Conservation (phyloP, 23 tunicate species). For the Trididemnum miniatum region DNA sequence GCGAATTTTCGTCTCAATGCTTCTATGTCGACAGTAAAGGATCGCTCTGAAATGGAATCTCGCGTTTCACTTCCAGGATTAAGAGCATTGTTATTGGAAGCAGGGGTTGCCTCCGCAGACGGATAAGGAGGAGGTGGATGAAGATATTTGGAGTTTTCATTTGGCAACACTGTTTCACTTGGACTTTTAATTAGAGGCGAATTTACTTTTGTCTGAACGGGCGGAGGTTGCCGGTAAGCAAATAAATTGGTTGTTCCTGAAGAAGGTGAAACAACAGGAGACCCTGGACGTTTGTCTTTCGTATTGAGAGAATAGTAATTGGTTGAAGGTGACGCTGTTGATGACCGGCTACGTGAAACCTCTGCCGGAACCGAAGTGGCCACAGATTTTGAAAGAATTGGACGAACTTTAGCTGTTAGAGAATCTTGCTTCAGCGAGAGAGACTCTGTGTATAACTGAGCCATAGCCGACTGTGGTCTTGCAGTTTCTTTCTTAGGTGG, state of each 20-base stretch:
- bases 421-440: slow-evolving; percentile 41
- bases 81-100: background rate
- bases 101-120: slow-evolving; percentile 2
- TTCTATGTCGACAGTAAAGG: slow-evolving; percentile 59
- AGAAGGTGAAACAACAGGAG: background rate
- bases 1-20: slow-evolving; percentile 82
- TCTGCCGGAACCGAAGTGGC: background rate
- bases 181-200: slow-evolving; percentile 4
- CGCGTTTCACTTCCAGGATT: background rate
- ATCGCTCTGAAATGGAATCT: slow-evolving; percentile 35
- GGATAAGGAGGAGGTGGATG: slow-evolving; percentile 78
- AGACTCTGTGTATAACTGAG: slow-evolving; percentile 53
- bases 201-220: background rate
- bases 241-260: slow-evolving; percentile 48
- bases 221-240: slow-evolving; percentile 78
- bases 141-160: slow-evolving; percentile 54
- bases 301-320: slow-evolving; percentile 14
- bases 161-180: slow-evolving; percentile 54
- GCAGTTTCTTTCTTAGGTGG: background rate
- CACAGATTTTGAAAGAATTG: slow-evolving; percentile 31
- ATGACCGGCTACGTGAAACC: background rate
- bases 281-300: background rate
- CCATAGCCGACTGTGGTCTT: slow-evolving; percentile 76
- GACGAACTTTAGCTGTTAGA: slow-evolving; percentile 76
- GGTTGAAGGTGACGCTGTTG: background rate